A percentile compares a stretch with the other conserved stretches of the same genome.
These are phyloP conservation scores for Paradisaea rubra DNA, from an alignment of 2,113 vertebrate species.

Conservation along the genomic window DNA sequence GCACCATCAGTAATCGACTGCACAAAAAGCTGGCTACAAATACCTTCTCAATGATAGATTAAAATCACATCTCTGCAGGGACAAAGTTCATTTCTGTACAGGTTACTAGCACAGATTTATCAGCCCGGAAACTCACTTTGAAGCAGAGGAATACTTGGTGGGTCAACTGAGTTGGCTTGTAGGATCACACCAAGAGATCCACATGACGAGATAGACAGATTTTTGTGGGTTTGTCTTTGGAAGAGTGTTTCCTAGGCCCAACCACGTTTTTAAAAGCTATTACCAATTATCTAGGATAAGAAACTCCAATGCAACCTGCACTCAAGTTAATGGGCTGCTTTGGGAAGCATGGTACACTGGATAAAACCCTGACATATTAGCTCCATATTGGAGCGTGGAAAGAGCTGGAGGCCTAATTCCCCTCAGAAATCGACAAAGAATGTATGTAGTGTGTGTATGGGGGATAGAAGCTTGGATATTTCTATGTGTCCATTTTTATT, in stretches of 20 bases:
- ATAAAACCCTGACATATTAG: not conserved
- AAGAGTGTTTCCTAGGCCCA: not conserved
- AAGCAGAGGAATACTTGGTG: not conserved
- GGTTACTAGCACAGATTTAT: not conserved
- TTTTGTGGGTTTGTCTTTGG: not conserved
- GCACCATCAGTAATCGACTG: not conserved
- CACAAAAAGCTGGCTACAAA: constrained; percentile 13
- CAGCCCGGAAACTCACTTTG: not conserved
- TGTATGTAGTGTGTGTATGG: not conserved
- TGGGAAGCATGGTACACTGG: not conserved
- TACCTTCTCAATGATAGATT: not conserved
- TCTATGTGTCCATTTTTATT: not conserved
- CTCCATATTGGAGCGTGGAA: not conserved
- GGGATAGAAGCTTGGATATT: not conserved
- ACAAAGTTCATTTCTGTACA: not conserved
- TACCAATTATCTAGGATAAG: not conserved
- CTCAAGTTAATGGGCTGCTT: not conserved
- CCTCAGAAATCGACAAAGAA: not conserved
- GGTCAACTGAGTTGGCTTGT: not conserved
- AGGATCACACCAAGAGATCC: not conserved
- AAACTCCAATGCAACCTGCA: not conserved
- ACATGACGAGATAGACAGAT: not conserved
- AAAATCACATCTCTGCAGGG: not conserved
- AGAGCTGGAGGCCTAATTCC: not conserved
- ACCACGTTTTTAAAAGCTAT: not conserved